phyloP scores from a whole-genome alignment of 92 coral and sea anemone species.

The Phenganax marumi region DNA sequence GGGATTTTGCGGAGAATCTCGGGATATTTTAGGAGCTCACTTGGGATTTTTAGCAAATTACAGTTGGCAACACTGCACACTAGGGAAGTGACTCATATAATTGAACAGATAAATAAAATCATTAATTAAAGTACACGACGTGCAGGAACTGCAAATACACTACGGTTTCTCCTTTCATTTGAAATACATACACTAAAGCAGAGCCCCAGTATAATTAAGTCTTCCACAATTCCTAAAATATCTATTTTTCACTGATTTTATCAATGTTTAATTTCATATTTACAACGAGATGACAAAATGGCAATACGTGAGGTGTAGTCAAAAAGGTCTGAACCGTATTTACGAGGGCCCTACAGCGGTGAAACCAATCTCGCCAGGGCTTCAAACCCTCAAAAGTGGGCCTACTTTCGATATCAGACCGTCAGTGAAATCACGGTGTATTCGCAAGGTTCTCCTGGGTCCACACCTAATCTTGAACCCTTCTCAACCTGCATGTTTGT shows the following conservation, averaged over 20 bases:
- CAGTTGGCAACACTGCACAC: no score
- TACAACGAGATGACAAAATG: not conserved
- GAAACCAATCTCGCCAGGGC: no score
- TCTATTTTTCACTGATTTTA: constrained; percentile 37
- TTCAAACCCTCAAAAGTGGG: no score
- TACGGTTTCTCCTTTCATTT: constrained; percentile 8
- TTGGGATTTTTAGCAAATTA: no score
- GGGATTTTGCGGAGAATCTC: no score
- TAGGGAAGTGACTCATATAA: not conserved
- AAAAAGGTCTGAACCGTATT: no score
- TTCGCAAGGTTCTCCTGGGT: not conserved
- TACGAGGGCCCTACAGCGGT: no score
- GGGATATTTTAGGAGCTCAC: no score
- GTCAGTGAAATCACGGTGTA: no score
- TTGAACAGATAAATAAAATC: constrained; percentile 14
- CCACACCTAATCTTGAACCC: not conserved
- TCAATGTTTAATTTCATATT: constrained; percentile 24
- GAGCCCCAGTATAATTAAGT: constrained; percentile 8
- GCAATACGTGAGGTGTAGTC: no score
- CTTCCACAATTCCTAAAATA: constrained; percentile 22
- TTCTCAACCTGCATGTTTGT: not conserved
- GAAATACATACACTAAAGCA: constrained; percentile 3
- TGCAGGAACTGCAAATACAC: not conserved
- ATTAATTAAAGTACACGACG: constrained; percentile 2
- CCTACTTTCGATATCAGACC: no score